Evolutionary conservation across 2,888 invertebrate genomes (phyloP).

Genomic region (Andricus quercusramuli): DNA sequence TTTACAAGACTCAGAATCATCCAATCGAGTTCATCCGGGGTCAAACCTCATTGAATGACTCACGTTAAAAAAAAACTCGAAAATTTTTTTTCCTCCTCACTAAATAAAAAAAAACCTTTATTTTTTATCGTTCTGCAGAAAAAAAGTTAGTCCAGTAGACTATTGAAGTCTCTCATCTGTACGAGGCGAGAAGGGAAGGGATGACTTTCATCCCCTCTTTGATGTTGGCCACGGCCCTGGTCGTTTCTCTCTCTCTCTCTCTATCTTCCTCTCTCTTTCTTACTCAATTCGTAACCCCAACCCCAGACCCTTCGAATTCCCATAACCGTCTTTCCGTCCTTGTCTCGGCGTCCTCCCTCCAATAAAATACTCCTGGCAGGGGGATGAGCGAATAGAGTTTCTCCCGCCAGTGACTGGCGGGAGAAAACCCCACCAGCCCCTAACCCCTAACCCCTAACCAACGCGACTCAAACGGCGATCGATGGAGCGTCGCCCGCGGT

Average conservation of each 20-base stretch:
- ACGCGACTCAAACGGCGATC: slow-evolving; percentile 69
- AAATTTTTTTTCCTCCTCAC: background rate
- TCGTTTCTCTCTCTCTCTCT: slow-evolving; percentile 25
- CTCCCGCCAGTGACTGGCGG: slow-evolving; percentile 58
- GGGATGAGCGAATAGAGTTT: slow-evolving; percentile 62
- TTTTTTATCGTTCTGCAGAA: accelerated
- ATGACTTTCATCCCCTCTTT: slow-evolving; percentile 29
- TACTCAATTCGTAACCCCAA: background rate
- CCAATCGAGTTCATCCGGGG: no score
- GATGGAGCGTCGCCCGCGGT: slow-evolving; percentile 76
- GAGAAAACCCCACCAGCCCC: slow-evolving; percentile 62
- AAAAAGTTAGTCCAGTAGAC: background rate
- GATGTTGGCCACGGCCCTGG: slow-evolving; percentile 3
- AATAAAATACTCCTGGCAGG: slow-evolving; percentile 61
- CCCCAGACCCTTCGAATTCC: slow-evolving; percentile 13
- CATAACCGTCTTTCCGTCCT: slow-evolving; percentile 1
- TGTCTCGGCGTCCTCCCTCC: slow-evolving; percentile 46
- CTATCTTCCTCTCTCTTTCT: slow-evolving; percentile 35
- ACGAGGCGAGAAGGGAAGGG: background rate
- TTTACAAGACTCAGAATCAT: no score
- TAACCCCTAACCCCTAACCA: slow-evolving; percentile 57
- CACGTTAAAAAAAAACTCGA: no score
- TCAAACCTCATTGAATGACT: no score
- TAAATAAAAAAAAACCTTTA: background rate
- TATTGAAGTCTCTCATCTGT: slow-evolving; percentile 20